Conservation (phyloP, 1,140 invertebrate species). For the Scaptodrosophila lebanonensis region DNA sequence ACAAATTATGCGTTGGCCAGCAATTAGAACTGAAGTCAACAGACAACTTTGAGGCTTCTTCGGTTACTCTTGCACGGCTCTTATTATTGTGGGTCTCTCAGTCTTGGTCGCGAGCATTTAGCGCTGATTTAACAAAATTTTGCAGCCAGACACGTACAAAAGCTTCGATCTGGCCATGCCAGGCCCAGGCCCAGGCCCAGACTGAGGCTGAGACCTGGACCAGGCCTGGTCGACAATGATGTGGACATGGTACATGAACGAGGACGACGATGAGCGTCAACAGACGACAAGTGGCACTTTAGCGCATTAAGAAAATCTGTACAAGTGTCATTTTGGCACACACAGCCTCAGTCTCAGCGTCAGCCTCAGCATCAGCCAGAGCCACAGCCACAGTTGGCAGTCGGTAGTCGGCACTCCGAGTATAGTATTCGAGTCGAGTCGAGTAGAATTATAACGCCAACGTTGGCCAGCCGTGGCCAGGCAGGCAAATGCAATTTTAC, state of each 20-base stretch:
- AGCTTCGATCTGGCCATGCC: constrained; percentile 46
- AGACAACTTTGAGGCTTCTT: constrained; percentile 43
- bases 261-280: constrained; percentile 48
- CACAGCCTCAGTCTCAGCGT: constrained; percentile 28
- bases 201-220: background rate
- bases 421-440: no score
- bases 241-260: no score
- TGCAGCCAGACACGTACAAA: constrained; percentile 59
- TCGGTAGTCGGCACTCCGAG: constrained; percentile 1
- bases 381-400: constrained; percentile 9
- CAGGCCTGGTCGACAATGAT: no score
- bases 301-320: constrained; percentile 75
- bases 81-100: constrained; percentile 1
- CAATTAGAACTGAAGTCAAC: constrained; percentile 60
- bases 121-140: constrained; percentile 70
- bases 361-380: constrained; percentile 7
- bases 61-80: constrained; percentile 10
- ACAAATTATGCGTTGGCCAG: constrained; percentile 71
- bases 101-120: constrained; percentile 26
- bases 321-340: constrained; percentile 73
- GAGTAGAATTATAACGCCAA: constrained; percentile 69
- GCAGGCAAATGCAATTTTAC: constrained; percentile 51
- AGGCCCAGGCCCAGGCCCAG: background rate
- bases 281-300: constrained; percentile 75
- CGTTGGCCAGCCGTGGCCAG: constrained; percentile 28